Base-by-base conservation (phyloP, 2,113 vertebrate genomes). In the cattle (Bos taurus) region DNA sequence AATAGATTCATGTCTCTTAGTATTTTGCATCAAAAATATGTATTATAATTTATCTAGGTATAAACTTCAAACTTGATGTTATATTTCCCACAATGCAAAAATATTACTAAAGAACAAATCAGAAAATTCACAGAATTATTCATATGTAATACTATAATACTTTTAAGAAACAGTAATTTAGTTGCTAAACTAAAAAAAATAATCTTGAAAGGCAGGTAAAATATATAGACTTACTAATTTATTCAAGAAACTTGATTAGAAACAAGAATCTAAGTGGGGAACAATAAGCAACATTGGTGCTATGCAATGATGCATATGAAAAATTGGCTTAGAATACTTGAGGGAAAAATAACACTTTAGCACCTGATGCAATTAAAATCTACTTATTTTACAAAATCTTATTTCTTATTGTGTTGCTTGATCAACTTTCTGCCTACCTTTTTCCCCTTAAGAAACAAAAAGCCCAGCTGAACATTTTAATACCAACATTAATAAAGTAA, bases 361-460 rank as follows among this genome's bases (percentile, higher is more conserved):
- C 56, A 84, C 93, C 25, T 94, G 52, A 95, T 91, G 64, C 91
- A 97, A 96, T 97, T 97, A 97, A 98, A 97, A 88, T 92, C 78
- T 85, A 92, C 89, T 97, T 95, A 97, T 95, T 97, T 92, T 93
- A 89, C 13, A 96, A 92, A 95, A 97, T 92, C 87, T 91, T 90
- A 98, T 96, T 96, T 97, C 82, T 93, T 93, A 80, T 80, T 91
- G 86, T 80, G 95, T 94, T 96, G 92, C 95, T 89, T 92, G n/a
- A 95, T 56, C 28, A 88, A 77, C 25, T 95, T 97, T 91, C 74
- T 92, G 50, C 30, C 9, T 97, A 97, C 93, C 80, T 95, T 95
- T 94, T 94, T 46, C 80, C 78, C 91, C 94, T 95, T 95, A 91
- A 95, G 95, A 97, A 96, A 95, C 48, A 88, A 60, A 92, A 97